Conservation (phyloP, 2,113 vertebrate species). For the Ceyx cyanopectus region DNA sequence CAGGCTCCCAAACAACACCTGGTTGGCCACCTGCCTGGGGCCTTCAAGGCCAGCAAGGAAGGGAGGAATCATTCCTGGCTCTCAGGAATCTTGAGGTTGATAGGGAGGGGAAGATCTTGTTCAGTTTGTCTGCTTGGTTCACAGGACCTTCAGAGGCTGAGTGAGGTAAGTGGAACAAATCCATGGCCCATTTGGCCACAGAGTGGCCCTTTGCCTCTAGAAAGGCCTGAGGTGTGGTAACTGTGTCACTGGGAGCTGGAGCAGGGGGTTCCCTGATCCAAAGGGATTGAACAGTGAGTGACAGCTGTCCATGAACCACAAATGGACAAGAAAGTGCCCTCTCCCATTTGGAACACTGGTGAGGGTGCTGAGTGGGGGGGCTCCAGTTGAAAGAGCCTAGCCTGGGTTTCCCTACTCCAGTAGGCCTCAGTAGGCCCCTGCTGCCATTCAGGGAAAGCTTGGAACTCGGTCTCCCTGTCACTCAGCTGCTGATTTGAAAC, state of each 20-base stretch:
- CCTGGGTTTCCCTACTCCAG: neutral
- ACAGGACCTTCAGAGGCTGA: neutral
- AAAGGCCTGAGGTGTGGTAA: fast-evolving
- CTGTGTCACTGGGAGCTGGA: fast-evolving
- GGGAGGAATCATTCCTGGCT: fast-evolving
- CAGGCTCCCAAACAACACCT: neutral
- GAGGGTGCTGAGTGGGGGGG: neutral
- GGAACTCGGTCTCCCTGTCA: neutral
- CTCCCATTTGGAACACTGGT: neutral
- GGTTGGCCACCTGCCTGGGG: neutral
- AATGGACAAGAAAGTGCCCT: no score
- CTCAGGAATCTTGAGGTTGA: neutral
- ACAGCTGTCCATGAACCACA: neutral
- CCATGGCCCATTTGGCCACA: fast-evolving
- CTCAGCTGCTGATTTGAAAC: neutral
- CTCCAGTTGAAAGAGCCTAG: neutral
- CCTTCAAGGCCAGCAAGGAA: neutral
- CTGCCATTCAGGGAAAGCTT: neutral
- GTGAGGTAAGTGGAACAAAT: neutral
- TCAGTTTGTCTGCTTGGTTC: neutral
- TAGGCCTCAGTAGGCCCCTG: neutral
- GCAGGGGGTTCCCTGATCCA: neutral
- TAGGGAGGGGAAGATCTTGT: neutral
- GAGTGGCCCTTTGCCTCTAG: neutral
- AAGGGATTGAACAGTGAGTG: neutral